Conservation (phyloP, 1,140 invertebrate species). For the Atopsyche davidsoni region DNA sequence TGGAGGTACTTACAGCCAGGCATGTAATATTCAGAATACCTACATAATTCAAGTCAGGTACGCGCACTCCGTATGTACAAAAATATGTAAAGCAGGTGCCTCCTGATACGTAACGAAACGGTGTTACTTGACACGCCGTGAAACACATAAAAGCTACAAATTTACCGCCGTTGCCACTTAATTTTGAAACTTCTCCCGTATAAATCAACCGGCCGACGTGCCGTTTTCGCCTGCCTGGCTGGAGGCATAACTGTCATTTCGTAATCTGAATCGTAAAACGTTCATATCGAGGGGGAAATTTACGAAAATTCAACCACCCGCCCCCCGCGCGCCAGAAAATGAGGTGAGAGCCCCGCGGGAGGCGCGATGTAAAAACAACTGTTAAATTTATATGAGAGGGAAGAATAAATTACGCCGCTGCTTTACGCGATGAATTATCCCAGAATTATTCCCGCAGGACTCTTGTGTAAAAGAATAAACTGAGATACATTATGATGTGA, state of each 20-base stretch:
- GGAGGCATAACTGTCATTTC: slow-evolving; percentile 18
- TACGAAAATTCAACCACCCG: too few relatives aligned
- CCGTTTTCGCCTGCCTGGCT: slow-evolving; percentile 9
- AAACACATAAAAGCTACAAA: slow-evolving; percentile 23
- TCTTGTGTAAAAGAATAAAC: too few relatives aligned
- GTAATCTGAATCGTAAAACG: slow-evolving; percentile 19
- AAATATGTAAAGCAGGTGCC: slow-evolving; percentile 25
- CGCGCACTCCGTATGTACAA: slow-evolving; percentile 14
- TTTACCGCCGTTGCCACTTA: slow-evolving; percentile 18
- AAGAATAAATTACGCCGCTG: slow-evolving; percentile 1
- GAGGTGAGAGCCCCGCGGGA: background rate
- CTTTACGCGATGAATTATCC: slow-evolving; percentile 7
- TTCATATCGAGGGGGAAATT: slow-evolving; percentile 21
- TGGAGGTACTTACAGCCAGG: slow-evolving; percentile 11
- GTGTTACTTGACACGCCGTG: slow-evolving; percentile 19
- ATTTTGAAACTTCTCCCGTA: slow-evolving; percentile 19
- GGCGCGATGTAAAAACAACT: slow-evolving; percentile 4
- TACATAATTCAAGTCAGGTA: slow-evolving; percentile 24
- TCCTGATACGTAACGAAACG: slow-evolving; percentile 20
- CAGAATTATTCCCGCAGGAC: slow-evolving; percentile 2
- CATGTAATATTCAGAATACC: slow-evolving; percentile 19
- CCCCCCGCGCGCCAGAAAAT: slow-evolving; percentile 2
- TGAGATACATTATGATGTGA: too few relatives aligned
- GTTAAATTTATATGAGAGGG: background rate
- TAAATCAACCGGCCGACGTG: slow-evolving; percentile 15